Evolutionary conservation across 2,113 vertebrate genomes (phyloP), one percentile per base, ranked within the genome.

Genomic region (Balaeniceps rex): DNA sequence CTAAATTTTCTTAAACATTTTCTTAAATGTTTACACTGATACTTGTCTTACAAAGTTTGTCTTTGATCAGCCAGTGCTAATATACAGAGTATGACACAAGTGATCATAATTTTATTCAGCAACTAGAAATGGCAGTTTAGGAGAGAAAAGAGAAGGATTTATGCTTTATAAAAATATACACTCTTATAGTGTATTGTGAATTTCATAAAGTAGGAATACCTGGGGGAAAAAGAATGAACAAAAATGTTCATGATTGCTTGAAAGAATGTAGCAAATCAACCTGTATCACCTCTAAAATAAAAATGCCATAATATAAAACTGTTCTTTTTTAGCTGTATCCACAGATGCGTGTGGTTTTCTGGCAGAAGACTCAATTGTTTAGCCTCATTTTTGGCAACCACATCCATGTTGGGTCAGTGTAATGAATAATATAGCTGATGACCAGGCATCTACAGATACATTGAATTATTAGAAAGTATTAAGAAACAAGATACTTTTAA

Each of bases 1-100:
- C 83, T 93, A 94, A 96, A 87, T 33, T 95, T 94, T 55, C 49
- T 64, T 92, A 71, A 92, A 87, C n/a, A n/a, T n/a, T n/a, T n/a
- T n/a, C n/a, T n/a, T 78, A 38, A 26, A 4, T 88, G 29, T 63
- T 96, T 93, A 42, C 38, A 34, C 40, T 94, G 90, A 66, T 15
- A 61, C 29, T 88, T 93, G 55, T 88, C 82, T 97, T 88, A 94
- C 85, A 83, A 88, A 87, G 38, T 84, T 97, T 52, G 22, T 68
- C 78, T 97, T 95, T 90, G 88, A 93, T 95, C 95, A 94, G 69
- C 15, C 22, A 71, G 51, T 64, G 64, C 85, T 93, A 77, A 71
- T 93, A 64, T 87, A 68, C 31, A 28, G 65, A 88, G 24, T 82
- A 17, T 82, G 69, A 92, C 52, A 84, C 15, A 81, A 90, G 34